These are phyloP conservation scores for Malaclemys terrapin DNA, from an alignment of 2,113 vertebrate species.

Conservation along the genomic window DNA sequence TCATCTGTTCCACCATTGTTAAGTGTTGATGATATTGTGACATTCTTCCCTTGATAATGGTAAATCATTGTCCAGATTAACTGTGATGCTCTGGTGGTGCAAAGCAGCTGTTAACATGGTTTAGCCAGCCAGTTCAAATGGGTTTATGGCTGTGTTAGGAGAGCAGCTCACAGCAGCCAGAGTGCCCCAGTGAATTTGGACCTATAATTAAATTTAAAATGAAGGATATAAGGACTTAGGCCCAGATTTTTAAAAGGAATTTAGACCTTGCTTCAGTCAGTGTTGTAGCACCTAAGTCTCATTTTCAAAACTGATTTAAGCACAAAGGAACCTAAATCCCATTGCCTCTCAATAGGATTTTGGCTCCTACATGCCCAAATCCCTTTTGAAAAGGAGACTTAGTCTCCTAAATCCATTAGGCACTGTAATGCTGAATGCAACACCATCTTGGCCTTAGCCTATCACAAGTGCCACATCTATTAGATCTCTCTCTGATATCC, in stretches of 20 bases:
- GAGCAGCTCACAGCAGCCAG: neutral
- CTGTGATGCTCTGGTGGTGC: neutral
- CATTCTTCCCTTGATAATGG: neutral
- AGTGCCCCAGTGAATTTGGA: neutral
- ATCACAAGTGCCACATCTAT: neutral
- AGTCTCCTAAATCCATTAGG: neutral
- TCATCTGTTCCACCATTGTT: neutral
- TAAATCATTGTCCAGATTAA: conserved; percentile 2
- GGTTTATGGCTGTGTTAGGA: neutral
- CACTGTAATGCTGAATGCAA: neutral
- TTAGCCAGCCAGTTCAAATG: neutral
- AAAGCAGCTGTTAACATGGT: conserved; percentile 16
- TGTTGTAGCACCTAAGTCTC: neutral
- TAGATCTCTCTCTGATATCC: neutral
- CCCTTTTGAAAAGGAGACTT: neutral
- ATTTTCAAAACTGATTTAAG: neutral
- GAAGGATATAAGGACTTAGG: neutral
- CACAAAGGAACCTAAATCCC: neutral
- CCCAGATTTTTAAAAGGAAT: neutral
- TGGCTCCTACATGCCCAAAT: neutral
- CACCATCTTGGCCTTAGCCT: neutral
- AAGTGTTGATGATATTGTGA: neutral
- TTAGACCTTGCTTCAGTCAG: neutral
- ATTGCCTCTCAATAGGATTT: neutral
- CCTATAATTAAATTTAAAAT: neutral